Percentiles rank a stretch among this genome's conserved stretches.
These are phyloP conservation scores for Phrynocephalus guinanensis DNA, from an alignment of 2,797 vertebrate genomes.

Conservation along the genomic window DNA sequence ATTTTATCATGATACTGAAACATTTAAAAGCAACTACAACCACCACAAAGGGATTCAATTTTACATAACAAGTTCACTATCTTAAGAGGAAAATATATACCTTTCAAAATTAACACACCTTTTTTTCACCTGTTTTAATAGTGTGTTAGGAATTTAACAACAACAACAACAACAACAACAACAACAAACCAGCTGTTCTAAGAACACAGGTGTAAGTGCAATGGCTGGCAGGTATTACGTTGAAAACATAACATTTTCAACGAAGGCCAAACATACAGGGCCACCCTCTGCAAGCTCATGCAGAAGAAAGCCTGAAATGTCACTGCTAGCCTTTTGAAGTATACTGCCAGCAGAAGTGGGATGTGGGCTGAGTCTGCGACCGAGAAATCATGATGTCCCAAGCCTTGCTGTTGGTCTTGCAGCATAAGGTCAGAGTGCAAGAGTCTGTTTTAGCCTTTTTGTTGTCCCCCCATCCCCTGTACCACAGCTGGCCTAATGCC, in stretches of 20 bases:
- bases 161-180: no score
- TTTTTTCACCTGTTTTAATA: no score
- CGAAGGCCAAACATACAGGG: neutral
- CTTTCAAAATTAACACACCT: neutral
- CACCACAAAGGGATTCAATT: no score
- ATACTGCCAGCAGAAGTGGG: neutral
- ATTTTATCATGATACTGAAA: no score
- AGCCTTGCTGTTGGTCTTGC: neutral
- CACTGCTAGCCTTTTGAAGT: neutral
- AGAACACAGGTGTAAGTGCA: neutral
- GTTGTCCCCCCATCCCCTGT: no score
- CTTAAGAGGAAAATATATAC: neutral
- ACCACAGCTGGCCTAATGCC: neutral
- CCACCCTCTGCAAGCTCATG: neutral
- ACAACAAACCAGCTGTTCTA: neutral
- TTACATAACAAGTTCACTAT: neutral
- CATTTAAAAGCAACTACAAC: no score
- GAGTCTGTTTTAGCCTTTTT: neutral
- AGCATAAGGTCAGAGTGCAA: neutral
- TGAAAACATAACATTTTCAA: neutral
- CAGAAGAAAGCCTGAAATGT: neutral
- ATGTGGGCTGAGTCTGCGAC: neutral
- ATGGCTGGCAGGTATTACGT: neutral
- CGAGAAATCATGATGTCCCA: neutral
- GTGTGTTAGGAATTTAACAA: no score